These are phyloP conservation scores for Perca flavescens DNA, from an alignment of 2,113 vertebrate species.

Conservation along the genomic window DNA sequence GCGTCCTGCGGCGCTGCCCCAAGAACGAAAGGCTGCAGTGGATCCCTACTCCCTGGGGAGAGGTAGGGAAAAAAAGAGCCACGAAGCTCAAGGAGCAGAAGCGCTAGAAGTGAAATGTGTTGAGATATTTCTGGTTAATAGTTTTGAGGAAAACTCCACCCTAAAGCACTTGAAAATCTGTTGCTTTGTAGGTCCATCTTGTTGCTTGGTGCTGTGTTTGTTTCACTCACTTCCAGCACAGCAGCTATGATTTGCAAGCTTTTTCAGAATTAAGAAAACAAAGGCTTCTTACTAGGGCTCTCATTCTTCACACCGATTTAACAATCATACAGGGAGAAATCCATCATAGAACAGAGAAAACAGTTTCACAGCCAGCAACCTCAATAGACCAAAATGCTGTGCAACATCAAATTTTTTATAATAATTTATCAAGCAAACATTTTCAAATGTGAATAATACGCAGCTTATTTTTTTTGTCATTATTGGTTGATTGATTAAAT, in stretches of 20 bases:
- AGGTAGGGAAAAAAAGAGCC: slow-evolving; percentile 84
- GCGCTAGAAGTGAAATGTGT: background rate
- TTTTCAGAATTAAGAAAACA: background rate
- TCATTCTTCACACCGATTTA: slow-evolving; percentile 17
- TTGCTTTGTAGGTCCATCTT: background rate
- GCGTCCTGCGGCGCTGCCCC: slow-evolving; percentile 92
- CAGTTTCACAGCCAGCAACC: background rate
- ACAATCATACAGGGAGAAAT: slow-evolving; percentile 29
- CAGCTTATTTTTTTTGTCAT: background rate
- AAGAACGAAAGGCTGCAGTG: slow-evolving; percentile 93
- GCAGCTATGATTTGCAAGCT: background rate
- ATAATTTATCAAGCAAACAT: background rate
- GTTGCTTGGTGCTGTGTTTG: background rate
- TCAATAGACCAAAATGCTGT: slow-evolving; percentile 14
- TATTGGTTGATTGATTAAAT: background rate
- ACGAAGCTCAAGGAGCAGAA: background rate
- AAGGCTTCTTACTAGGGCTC: background rate
- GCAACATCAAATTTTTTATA: slow-evolving; percentile 25
- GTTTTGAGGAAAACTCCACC: background rate
- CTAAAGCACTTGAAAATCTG: background rate
- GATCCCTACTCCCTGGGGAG: slow-evolving; percentile 91
- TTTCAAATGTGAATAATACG: background rate
- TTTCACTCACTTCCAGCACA: background rate
- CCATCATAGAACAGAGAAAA: background rate
- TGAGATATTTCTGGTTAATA: background rate